Conservation (phyloP, 2,797 vertebrate species). For the Darevskia nairensis region DNA sequence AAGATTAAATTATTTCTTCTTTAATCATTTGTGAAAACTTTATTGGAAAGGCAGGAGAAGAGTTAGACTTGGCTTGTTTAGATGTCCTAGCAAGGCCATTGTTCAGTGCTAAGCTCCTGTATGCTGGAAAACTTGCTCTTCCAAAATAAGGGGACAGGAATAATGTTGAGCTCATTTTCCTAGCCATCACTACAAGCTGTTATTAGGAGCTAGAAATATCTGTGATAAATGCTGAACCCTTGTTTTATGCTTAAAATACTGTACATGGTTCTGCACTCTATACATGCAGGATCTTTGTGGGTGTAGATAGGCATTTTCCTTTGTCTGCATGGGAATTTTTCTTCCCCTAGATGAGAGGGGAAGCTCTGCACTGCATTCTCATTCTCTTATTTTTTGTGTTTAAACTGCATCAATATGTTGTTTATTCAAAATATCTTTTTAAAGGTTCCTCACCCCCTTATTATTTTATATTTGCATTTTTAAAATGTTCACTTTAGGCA, state of each 20-base stretch:
- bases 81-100: constrained; percentile 44
- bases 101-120: constrained; percentile 30
- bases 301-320: not conserved
- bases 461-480: not conserved
- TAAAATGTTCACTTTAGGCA: not conserved
- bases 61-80: constrained; percentile 24
- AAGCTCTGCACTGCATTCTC: not conserved
- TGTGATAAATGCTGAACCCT: constrained; percentile 19
- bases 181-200: not conserved
- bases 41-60: constrained; percentile 27
- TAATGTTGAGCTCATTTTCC: too few species aligned
- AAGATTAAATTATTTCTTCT: not conserved
- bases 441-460: not conserved
- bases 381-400: constrained; percentile 20
- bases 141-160: too few species aligned
- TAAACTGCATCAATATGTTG: constrained; percentile 21
- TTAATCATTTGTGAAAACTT: constrained; percentile 10
- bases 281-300: not conserved
- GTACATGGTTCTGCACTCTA: not conserved
- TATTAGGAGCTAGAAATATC: constrained; percentile 24
- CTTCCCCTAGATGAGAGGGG: not conserved
- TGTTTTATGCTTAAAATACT: not conserved
- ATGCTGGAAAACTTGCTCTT: not conserved
- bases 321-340: not conserved
- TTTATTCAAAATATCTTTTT: not conserved